phyloP scores from a whole-genome alignment of 2,797 vertebrate species.

The Protosalanx chinensis region DNA sequence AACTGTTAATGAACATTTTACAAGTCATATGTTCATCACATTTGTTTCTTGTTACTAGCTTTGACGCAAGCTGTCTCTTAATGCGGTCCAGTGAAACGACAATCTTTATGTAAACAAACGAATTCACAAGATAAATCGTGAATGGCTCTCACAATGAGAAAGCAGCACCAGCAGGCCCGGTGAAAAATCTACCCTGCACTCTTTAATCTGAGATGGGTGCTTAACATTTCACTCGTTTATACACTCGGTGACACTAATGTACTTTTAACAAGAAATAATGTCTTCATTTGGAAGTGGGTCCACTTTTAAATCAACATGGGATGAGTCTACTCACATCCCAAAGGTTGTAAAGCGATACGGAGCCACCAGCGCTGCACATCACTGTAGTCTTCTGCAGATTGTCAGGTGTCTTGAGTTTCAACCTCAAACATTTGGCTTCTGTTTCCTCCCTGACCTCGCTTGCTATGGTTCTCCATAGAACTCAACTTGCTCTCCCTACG shows the following conservation, averaged over 20 bases:
- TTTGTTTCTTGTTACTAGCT: too few species aligned
- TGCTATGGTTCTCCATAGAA: slow-evolving; percentile 12
- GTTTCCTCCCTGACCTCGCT: slow-evolving; percentile 15
- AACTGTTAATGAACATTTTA: too few species aligned
- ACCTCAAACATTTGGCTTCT: slow-evolving; percentile 18
- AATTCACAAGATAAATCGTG: slow-evolving; percentile 36
- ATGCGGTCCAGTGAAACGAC: not conserved
- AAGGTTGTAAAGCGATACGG: slow-evolving; percentile 34
- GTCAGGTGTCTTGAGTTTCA: slow-evolving; percentile 31
- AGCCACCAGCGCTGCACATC: slow-evolving; percentile 22
- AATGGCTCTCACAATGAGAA: slow-evolving; percentile 33
- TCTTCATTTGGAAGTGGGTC: slow-evolving; percentile 41
- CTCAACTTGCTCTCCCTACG: too few species aligned
- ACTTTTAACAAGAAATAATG: slow-evolving; percentile 62
- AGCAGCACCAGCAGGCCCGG: slow-evolving; percentile 11
- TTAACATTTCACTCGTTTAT: slow-evolving; percentile 38
- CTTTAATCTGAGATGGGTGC: slow-evolving; percentile 45
- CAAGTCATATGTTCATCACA: too few species aligned
- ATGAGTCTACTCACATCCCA: slow-evolving; percentile 30
- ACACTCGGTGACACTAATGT: slow-evolving; percentile 55
- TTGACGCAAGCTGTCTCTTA: too few species aligned
- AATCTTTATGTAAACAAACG: not conserved
- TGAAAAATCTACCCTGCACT: slow-evolving; percentile 31
- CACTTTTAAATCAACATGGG: slow-evolving; percentile 35
- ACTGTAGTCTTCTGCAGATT: not conserved